These are phyloP conservation scores for Hyperoplus immaculatus DNA, from an alignment of 2,797 vertebrate genomes.

Conservation along the genomic window DNA sequence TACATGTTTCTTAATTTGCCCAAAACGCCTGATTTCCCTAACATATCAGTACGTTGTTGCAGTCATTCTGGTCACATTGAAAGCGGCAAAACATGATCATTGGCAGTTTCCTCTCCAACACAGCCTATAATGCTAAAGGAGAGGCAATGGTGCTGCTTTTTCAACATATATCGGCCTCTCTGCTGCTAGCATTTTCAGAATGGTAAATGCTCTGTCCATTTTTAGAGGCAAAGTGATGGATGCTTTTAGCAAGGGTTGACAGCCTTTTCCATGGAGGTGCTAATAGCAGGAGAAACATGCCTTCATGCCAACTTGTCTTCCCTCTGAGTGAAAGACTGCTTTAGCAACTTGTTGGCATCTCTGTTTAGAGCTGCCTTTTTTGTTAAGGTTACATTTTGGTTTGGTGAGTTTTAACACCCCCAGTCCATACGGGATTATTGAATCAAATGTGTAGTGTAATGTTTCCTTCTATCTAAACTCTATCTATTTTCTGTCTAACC, in stretches of 20 bases:
- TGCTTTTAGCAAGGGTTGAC: conserved; percentile 61
- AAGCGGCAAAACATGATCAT: conserved; percentile 38
- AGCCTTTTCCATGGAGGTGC: conserved; percentile 53
- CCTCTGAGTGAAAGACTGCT: conserved; percentile 6
- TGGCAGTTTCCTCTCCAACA: conserved; percentile 43
- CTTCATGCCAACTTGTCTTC: conserved; percentile 17
- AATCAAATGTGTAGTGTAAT: background rate
- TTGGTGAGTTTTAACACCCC: background rate
- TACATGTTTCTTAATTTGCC: background rate
- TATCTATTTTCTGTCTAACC: background rate
- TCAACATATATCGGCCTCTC: conserved; percentile 62
- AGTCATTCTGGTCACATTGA: conserved; percentile 2
- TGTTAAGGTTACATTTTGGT: background rate
- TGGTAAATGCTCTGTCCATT: conserved; percentile 45
- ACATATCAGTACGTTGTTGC: conserved; percentile 9
- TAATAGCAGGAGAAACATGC: conserved; percentile 39
- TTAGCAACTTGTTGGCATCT: conserved; percentile 1
- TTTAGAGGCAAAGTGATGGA: conserved; percentile 39
- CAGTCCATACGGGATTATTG: background rate
- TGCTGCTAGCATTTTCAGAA: conserved; percentile 44
- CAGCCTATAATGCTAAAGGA: conserved; percentile 34
- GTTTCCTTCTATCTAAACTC: background rate
- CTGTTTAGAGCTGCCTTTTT: background rate
- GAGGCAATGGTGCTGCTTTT: conserved; percentile 53
- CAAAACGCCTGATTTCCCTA: background rate